A percentile compares a stretch with the other conserved stretches of the same genome.
Evolutionary conservation across 2,113 vertebrate genomes (phyloP).

Genomic region (Antechinus stuartii): DNA sequence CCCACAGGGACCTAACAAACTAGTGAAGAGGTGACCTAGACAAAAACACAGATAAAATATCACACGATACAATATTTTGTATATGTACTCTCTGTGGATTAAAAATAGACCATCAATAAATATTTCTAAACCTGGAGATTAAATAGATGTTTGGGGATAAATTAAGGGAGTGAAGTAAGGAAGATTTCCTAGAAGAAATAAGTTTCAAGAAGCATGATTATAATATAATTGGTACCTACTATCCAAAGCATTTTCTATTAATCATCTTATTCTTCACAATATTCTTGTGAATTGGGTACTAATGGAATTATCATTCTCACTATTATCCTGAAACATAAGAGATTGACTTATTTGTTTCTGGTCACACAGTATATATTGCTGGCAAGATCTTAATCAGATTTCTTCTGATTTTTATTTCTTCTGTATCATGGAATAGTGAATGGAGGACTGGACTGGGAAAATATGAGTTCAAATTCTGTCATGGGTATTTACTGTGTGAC

Average conservation of each 20-base stretch:
- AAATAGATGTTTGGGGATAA: not conserved
- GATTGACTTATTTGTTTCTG: not conserved
- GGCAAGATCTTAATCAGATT: not conserved
- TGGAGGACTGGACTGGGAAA: not conserved
- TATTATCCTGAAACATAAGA: not conserved
- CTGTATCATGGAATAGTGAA: not conserved
- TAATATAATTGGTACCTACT: not conserved
- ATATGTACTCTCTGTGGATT: not conserved
- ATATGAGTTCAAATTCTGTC: not conserved
- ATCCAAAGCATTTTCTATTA: not conserved
- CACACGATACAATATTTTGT: not conserved
- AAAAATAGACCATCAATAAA: not conserved
- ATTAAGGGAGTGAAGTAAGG: not conserved
- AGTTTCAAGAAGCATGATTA: not conserved
- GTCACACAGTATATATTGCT: not conserved
- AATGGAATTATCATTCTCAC: not conserved
- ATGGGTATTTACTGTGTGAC: not conserved
- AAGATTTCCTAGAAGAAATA: not conserved
- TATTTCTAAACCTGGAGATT: not conserved
- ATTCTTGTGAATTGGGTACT: not conserved
- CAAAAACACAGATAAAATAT: not conserved
- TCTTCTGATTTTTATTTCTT: not conserved
- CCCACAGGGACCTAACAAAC: not conserved
- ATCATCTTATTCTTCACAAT: not conserved
- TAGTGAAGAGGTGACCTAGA: not conserved